Conservation (phyloP, 2,113 vertebrate genomes). For the Tachycineta bicolor region DNA sequence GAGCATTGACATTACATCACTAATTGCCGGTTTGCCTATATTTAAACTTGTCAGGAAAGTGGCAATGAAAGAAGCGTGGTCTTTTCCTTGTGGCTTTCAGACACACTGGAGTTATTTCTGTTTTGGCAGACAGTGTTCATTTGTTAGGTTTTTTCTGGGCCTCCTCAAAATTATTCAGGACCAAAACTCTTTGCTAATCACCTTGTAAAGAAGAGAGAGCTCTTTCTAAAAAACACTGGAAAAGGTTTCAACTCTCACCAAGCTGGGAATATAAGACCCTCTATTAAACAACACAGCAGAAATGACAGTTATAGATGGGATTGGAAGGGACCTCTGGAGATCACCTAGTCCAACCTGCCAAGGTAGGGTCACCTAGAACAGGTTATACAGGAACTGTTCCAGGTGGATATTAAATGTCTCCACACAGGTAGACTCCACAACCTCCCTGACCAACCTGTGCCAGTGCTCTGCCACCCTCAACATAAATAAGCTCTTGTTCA, state of each 20-base stretch:
- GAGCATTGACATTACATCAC: background rate
- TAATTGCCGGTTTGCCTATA: background rate
- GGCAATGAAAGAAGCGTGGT: background rate
- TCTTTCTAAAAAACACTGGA: background rate
- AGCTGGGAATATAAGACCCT: background rate
- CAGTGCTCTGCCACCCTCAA: background rate
- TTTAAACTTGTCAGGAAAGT: background rate
- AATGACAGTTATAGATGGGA: background rate
- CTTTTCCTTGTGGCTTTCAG: background rate
- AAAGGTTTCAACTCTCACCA: background rate
- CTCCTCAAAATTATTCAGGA: constrained; percentile 11
- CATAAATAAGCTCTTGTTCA: background rate
- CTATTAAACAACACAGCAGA: background rate
- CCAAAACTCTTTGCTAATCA: background rate
- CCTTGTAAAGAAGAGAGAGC: background rate
- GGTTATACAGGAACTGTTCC: background rate
- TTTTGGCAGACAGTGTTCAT: background rate
- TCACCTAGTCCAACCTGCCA: background rate
- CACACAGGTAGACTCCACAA: background rate
- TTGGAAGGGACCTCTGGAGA: background rate
- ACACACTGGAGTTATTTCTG: background rate
- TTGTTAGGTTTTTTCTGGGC: background rate
- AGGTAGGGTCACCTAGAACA: background rate
- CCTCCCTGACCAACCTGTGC: background rate
- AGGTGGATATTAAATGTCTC: background rate